Conservation (phyloP, 2,797 vertebrate species). For the Balearica regulorum region DNA sequence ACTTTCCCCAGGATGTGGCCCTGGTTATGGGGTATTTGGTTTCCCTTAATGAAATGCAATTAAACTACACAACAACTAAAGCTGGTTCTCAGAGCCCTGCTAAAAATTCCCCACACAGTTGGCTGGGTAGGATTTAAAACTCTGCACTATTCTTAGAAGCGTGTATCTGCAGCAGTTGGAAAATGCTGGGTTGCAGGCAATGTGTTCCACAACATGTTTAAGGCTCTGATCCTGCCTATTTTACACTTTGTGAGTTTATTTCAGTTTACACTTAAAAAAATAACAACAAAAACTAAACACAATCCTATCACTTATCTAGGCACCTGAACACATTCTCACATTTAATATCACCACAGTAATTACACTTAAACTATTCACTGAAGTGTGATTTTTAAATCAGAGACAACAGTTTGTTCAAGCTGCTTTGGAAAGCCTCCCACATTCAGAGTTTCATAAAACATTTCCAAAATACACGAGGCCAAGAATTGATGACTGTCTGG, state of each 20-base stretch:
- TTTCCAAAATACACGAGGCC: neutral
- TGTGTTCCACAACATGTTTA: slow-evolving; percentile 14
- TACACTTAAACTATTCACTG: neutral
- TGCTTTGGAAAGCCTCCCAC: neutral
- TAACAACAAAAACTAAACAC: neutral
- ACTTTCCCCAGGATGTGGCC: neutral
- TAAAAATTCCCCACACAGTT: slow-evolving; percentile 69
- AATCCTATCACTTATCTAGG: neutral
- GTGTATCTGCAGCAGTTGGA: slow-evolving; percentile 59
- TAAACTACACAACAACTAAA: neutral
- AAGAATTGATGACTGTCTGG: neutral
- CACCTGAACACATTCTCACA: neutral
- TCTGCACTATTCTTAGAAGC: slow-evolving; percentile 66
- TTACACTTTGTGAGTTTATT: neutral
- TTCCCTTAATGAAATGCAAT: neutral
- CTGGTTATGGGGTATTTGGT: neutral
- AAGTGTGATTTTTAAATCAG: neutral
- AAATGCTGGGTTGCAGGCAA: slow-evolving; percentile 44
- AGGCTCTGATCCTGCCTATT: neutral
- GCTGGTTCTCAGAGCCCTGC: neutral
- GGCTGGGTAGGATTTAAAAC: slow-evolving; percentile 53
- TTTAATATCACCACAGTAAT: neutral
- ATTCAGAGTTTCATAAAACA: neutral
- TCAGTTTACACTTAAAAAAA: neutral
- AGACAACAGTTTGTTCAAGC: neutral